These are phyloP conservation scores for Sparidentex hasta DNA, from an alignment of 2,797 vertebrate genomes.

Conservation along the genomic window DNA sequence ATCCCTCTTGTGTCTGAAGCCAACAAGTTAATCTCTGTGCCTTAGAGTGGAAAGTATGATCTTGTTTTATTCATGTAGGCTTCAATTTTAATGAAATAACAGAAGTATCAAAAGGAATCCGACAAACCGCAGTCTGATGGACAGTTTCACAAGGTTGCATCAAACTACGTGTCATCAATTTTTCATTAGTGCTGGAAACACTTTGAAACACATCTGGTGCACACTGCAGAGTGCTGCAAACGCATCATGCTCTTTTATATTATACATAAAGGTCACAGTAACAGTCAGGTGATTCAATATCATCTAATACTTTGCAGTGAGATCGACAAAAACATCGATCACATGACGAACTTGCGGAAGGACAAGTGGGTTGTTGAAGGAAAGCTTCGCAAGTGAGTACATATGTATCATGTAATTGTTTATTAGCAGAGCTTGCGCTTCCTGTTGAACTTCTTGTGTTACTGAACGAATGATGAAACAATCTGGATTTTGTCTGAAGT, in stretches of 20 bases:
- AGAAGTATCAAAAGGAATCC: constrained; percentile 54
- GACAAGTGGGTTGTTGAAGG: constrained; percentile 97
- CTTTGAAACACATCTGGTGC: constrained; percentile 58
- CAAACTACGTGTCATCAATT: constrained; percentile 60
- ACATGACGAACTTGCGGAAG: constrained; percentile 95
- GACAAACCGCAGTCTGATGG: constrained; percentile 42
- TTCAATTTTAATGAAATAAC: constrained; percentile 48
- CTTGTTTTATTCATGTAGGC: constrained; percentile 59
- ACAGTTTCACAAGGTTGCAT: constrained; percentile 74
- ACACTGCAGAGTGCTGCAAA: constrained; percentile 26
- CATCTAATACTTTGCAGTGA: constrained; percentile 88
- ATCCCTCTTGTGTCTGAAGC: background rate
- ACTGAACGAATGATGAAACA: constrained; percentile 7
- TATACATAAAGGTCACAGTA: constrained; percentile 21
- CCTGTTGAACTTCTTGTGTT: background rate
- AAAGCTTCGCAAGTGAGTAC: constrained; percentile 96
- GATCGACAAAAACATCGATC: constrained; percentile 98
- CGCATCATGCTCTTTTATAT: background rate
- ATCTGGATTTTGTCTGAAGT: background rate
- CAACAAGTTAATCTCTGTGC: constrained; percentile 13
- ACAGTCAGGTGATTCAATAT: constrained; percentile 10
- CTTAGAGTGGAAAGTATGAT: constrained; percentile 8
- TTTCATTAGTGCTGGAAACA: constrained; percentile 51
- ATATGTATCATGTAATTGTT: background rate
- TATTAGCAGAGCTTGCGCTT: background rate